A percentile compares a stretch with the other conserved stretches of the same genome.
These are phyloP conservation scores for Myocastor coypus DNA, from an alignment of 2,113 vertebrate genomes.

Conservation along the genomic window DNA sequence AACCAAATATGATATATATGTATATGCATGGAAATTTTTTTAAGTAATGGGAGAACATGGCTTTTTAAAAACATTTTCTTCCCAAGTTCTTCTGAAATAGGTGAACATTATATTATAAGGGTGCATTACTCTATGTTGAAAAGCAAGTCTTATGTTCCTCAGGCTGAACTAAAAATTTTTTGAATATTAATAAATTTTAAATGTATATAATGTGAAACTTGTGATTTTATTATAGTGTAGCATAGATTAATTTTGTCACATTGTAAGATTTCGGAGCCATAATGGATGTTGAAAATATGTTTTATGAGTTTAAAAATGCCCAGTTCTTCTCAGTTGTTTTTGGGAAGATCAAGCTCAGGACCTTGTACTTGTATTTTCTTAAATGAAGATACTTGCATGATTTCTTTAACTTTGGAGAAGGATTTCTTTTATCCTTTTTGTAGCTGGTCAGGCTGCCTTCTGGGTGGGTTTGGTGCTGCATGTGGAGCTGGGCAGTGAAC, in stretches of 20 bases:
- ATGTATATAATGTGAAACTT: not conserved
- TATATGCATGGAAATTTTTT: not conserved
- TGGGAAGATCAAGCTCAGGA: not conserved
- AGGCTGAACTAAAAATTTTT: not conserved
- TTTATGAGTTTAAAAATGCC: not conserved
- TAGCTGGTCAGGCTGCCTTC: no score
- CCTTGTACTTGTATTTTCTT: not conserved
- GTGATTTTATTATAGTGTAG: not conserved
- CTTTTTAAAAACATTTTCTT: not conserved
- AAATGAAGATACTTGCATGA: not conserved
- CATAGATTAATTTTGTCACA: constrained; percentile 4
- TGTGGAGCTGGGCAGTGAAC: no score
- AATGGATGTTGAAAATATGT: not conserved
- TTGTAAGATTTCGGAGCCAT: not conserved
- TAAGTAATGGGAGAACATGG: not conserved
- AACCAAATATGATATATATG: not conserved
- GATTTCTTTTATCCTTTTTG: no score
- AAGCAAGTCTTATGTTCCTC: not conserved
- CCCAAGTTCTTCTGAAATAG: not conserved
- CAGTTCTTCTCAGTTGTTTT: not conserved
- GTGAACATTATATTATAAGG: not conserved
- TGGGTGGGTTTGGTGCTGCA: no score
- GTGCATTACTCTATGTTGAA: not conserved
- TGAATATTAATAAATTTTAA: not conserved
- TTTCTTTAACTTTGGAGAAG: no score